These are phyloP conservation scores for Ianthella basta DNA, from an alignment of 37 sponge, comb jelly and placozoan genomes.

Conservation along the genomic window DNA sequence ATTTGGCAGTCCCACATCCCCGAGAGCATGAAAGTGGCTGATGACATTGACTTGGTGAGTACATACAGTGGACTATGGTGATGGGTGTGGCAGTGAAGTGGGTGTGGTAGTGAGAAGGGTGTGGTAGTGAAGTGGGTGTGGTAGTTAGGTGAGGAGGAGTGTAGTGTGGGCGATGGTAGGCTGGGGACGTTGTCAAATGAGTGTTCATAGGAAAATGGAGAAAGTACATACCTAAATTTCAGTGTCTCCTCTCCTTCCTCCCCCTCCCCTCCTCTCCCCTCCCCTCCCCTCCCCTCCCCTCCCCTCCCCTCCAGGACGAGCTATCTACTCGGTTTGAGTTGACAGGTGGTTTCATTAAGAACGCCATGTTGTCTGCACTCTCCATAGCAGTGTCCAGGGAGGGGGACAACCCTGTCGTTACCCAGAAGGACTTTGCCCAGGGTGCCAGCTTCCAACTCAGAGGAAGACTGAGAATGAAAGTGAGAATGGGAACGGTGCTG, in stretches of 20 bases:
- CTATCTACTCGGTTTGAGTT: constrained; percentile 74
- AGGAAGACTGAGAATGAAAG: constrained; percentile 87
- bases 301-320: constrained; percentile 41
- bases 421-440: constrained; percentile 70
- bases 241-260: no score
- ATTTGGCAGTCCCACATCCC: constrained; percentile 89
- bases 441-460: constrained; percentile 88
- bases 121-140: no score
- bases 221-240: no score
- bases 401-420: constrained; percentile 72
- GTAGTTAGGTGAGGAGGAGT: no score
- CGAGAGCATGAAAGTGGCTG: constrained; percentile 65
- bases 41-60: constrained; percentile 75
- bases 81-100: constrained; percentile 11
- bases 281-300: no score
- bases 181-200: no score
- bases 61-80: no score
- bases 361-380: constrained; percentile 82
- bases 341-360: constrained; percentile 88
- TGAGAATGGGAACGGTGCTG: constrained; percentile 16
- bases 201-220: no score
- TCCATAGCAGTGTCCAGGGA: constrained; percentile 85
- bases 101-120: no score
- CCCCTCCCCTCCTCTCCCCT: no score
- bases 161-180: no score